These are phyloP conservation scores for Dunckerocampus dactyliophorus DNA, from an alignment of 2,113 vertebrate genomes.

Conservation along the genomic window DNA sequence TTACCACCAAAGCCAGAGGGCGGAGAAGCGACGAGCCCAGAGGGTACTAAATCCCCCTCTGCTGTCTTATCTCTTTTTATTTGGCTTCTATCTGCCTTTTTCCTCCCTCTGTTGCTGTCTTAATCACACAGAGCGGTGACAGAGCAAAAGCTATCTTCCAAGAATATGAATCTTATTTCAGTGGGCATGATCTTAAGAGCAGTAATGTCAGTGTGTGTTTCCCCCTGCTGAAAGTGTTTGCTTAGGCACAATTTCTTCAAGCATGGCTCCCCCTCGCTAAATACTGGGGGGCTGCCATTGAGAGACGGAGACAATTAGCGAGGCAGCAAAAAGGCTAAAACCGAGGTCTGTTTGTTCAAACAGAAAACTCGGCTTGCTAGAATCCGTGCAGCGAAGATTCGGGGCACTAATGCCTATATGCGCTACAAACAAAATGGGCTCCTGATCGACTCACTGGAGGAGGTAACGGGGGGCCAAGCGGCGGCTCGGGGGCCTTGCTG, in stretches of 20 bases:
- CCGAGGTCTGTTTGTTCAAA: slow-evolving; percentile 74
- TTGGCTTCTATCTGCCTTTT: slow-evolving; percentile 40
- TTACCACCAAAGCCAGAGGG: slow-evolving; percentile 97
- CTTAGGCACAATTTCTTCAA: slow-evolving; percentile 49
- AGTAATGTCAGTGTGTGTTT: slow-evolving; percentile 57
- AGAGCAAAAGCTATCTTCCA: slow-evolving; percentile 53
- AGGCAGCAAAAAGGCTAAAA: slow-evolving; percentile 68
- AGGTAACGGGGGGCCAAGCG: slow-evolving; percentile 76
- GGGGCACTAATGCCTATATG: slow-evolving; percentile 94
- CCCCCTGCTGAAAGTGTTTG: slow-evolving; percentile 48
- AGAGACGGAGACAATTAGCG: slow-evolving; percentile 58
- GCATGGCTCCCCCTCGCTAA: slow-evolving; percentile 36
- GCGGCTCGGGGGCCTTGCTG: slow-evolving; percentile 57
- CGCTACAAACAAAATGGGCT: slow-evolving; percentile 96
- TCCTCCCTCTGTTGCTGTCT: slow-evolving; percentile 38
- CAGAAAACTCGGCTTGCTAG: slow-evolving; percentile 96
- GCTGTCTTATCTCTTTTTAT: slow-evolving; percentile 24
- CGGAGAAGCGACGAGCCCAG: slow-evolving; percentile 94
- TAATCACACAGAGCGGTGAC: slow-evolving; percentile 54
- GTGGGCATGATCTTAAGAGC: slow-evolving; percentile 26
- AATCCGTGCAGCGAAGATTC: slow-evolving; percentile 91
- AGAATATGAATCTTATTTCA: slow-evolving; percentile 59
- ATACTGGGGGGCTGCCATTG: slow-evolving; percentile 46
- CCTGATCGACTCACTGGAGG: slow-evolving; percentile 84
- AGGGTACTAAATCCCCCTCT: slow-evolving; percentile 76